Conservation (phyloP, 2,797 vertebrate genomes). For the Acestrorhynchus altus region DNA sequence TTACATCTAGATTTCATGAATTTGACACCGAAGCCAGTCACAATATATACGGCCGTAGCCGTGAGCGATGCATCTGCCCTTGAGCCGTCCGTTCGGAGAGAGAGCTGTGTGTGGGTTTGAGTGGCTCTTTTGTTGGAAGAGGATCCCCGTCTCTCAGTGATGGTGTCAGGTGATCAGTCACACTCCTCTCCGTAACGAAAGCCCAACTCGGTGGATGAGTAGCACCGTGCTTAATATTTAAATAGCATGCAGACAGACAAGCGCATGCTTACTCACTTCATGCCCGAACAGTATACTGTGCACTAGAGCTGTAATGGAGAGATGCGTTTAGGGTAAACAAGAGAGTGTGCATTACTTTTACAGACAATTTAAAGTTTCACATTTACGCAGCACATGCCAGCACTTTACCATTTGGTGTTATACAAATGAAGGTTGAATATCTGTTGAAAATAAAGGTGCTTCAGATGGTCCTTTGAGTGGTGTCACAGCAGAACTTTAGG, state of each 20-base stretch:
- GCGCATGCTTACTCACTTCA: not conserved
- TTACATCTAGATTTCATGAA: not conserved
- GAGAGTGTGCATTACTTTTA: not conserved
- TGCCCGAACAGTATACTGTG: not conserved
- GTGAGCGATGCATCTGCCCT: not conserved
- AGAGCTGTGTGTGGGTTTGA: not conserved
- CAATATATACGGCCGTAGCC: not conserved
- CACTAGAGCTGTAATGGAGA: not conserved
- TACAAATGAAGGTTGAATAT: too few species aligned
- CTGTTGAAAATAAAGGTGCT: too few species aligned
- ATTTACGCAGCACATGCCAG: not conserved
- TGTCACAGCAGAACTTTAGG: too few species aligned
- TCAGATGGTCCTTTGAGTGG: too few species aligned
- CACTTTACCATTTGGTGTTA: too few species aligned
- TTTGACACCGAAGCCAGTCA: not conserved
- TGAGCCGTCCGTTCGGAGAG: not conserved
- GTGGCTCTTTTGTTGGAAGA: slow-evolving; percentile 15
- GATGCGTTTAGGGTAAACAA: not conserved
- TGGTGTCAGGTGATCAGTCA: slow-evolving; percentile 34
- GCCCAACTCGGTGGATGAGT: slow-evolving; percentile 21
- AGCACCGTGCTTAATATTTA: slow-evolving; percentile 47
- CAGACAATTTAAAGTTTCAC: not conserved
- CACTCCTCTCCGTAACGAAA: slow-evolving; percentile 46
- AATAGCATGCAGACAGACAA: slow-evolving; percentile 5
- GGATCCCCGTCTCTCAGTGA: slow-evolving; percentile 13